Conservation (phyloP, 2,797 vertebrate species). For the Fundulus diaphanus region DNA sequence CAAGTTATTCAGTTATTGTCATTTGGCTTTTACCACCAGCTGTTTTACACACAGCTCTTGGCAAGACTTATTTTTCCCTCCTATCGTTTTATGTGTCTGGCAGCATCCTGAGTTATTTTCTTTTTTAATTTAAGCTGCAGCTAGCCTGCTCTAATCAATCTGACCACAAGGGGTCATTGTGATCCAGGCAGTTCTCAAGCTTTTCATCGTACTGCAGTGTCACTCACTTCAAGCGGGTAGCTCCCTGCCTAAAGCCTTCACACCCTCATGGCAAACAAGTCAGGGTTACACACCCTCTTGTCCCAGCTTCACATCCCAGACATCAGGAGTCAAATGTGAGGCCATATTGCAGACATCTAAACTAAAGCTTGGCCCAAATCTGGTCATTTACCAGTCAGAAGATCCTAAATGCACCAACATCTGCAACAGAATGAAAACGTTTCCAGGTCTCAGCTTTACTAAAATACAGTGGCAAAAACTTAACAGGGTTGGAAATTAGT, state of each 20-base stretch:
- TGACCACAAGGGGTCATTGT: slow-evolving; percentile 70
- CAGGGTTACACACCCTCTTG: slow-evolving; percentile 21
- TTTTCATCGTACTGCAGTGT: slow-evolving; percentile 69
- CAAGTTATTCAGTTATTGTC: neutral
- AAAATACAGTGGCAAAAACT: neutral
- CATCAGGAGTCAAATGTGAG: neutral
- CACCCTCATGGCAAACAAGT: slow-evolving; percentile 30
- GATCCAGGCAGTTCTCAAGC: slow-evolving; percentile 33
- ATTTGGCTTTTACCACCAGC: no score
- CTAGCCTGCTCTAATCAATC: slow-evolving; percentile 41
- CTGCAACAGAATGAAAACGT: neutral
- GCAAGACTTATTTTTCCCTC: neutral
- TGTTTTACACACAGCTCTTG: neutral
- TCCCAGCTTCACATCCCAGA: neutral
- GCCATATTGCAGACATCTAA: neutral
- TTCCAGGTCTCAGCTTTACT: neutral
- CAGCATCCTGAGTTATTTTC: neutral
- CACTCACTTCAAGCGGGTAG: slow-evolving; percentile 63
- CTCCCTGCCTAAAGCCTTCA: slow-evolving; percentile 54
- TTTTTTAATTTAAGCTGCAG: slow-evolving; percentile 11
- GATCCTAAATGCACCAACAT: neutral
- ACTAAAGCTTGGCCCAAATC: neutral
- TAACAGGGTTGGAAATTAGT: neutral
- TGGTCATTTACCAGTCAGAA: neutral
- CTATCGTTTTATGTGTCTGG: neutral